These are phyloP conservation scores for Neogale vison DNA, from an alignment of 2,113 vertebrate genomes.

Conservation along the genomic window DNA sequence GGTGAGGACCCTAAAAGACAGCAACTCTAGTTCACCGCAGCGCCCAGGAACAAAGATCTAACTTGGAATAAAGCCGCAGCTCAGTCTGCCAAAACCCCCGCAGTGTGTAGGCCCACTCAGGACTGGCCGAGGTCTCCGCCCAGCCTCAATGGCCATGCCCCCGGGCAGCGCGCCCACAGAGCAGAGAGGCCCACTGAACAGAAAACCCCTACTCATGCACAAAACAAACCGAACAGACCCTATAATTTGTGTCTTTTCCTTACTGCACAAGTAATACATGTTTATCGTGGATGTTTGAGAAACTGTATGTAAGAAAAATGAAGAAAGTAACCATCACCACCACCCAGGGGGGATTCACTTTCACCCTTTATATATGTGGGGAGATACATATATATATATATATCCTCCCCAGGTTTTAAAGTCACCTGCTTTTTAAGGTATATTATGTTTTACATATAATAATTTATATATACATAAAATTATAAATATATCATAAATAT, in stretches of 20 bases:
- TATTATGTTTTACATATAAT: neutral
- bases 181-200: neutral
- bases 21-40: neutral
- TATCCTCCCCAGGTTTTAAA: neutral
- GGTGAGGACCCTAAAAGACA: neutral
- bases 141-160: rapidly evolving
- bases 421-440: neutral
- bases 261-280: neutral
- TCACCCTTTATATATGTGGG: neutral
- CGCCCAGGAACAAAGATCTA: neutral
- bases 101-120: neutral
- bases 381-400: too few relatives aligned
- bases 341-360: neutral
- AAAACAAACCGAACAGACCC: neutral
- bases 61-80: neutral
- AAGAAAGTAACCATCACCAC: neutral
- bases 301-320: neutral
- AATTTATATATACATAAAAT: neutral
- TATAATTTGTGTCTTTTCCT: neutral
- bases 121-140: neutral
- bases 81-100: neutral
- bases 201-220: neutral
- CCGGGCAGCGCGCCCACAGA: neutral
- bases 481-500: neutral
- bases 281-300: neutral